Percentiles rank a stretch among this genome's conserved stretches.
Conservation (phyloP, 2,113 vertebrate genomes). For the Lophochroa leadbeateri region DNA sequence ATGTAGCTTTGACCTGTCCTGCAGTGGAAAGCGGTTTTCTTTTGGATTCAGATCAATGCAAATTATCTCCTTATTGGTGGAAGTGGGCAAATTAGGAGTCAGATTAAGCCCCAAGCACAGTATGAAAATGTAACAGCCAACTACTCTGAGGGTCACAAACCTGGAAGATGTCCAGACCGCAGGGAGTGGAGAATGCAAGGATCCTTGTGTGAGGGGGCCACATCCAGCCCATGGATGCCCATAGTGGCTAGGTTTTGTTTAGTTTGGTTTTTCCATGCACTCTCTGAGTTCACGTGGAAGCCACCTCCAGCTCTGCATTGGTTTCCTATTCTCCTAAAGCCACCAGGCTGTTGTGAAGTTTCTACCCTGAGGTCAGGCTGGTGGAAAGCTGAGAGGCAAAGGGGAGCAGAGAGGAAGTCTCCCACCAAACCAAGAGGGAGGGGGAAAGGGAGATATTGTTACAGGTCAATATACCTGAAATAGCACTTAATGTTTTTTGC, state of each 20-base stretch:
- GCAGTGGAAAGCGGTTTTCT: neutral
- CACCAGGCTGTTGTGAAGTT: neutral
- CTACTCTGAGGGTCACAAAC: neutral
- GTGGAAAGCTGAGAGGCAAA: neutral
- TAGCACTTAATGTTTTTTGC: fast-evolving
- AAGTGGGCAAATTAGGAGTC: neutral
- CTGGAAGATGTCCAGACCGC: neutral
- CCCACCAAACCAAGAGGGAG: neutral
- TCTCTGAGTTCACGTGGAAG: neutral
- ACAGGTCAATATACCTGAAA: neutral
- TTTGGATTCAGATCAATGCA: neutral
- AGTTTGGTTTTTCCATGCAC: neutral
- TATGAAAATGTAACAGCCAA: neutral
- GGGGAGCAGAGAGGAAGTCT: neutral
- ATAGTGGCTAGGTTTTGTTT: neutral
- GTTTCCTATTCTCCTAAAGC: neutral
- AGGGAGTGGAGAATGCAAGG: neutral
- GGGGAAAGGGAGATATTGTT: neutral
- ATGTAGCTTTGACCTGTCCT: neutral
- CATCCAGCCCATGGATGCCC: neutral
- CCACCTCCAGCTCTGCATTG: neutral
- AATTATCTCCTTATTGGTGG: neutral
- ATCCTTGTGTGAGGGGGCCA: neutral
- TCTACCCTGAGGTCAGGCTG: neutral
- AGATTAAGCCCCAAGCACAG: neutral